A percentile compares a stretch with the other conserved stretches of the same genome.
phyloP scores from a whole-genome alignment of 2,888 invertebrate genomes.

The Prosapia bicincta region DNA sequence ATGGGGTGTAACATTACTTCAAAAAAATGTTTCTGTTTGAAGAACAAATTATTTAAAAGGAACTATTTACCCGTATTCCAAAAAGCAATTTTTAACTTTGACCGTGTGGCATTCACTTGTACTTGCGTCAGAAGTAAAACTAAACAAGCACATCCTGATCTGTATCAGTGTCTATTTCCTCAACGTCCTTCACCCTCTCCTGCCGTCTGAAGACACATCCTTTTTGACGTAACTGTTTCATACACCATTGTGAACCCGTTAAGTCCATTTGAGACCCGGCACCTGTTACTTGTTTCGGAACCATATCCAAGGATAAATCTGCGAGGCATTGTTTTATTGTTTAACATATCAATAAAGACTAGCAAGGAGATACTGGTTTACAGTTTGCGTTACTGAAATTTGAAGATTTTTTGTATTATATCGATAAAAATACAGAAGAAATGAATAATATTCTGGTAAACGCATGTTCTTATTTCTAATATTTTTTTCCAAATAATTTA shows the following conservation, averaged over 20 bases:
- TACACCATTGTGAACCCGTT: neutral
- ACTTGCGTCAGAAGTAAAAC: neutral
- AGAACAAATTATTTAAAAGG: too few relatives aligned
- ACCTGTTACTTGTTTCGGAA: neutral
- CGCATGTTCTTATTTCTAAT: too few relatives aligned
- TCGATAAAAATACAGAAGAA: too few relatives aligned
- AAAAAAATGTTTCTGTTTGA: too few relatives aligned
- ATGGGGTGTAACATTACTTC: too few relatives aligned
- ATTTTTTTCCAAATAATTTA: too few relatives aligned
- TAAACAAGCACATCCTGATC: neutral
- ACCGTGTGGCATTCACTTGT: neutral
- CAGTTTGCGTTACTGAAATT: too few relatives aligned
- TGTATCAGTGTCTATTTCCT: neutral
- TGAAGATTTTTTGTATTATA: too few relatives aligned
- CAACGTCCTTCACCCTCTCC: neutral
- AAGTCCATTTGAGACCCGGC: neutral
- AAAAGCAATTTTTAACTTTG: neutral
- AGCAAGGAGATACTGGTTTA: too few relatives aligned
- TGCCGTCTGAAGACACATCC: neutral
- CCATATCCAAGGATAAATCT: neutral
- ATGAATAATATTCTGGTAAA: too few relatives aligned
- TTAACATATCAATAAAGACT: neutral
- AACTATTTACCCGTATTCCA: neutral
- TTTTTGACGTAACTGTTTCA: neutral
- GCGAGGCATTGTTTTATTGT: neutral